Evolutionary conservation across 2,113 vertebrate genomes (phyloP).

Genomic region (Maccullochella peelii): DNA sequence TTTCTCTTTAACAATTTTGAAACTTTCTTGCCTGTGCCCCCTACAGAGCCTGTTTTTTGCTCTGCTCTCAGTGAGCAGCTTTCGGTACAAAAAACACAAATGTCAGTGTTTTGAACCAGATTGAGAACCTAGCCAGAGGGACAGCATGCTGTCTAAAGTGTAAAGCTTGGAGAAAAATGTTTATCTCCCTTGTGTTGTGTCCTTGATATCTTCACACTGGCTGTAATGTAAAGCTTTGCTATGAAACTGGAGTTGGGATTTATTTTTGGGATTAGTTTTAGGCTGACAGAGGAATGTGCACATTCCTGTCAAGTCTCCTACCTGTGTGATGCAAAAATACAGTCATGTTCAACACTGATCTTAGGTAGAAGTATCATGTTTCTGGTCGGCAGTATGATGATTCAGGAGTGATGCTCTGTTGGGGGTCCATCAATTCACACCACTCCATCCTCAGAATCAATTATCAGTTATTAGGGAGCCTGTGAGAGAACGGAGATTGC

Average conservation of each 20-base stretch:
- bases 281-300: neutral
- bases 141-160: neutral
- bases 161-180: neutral
- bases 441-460: too few relatives aligned
- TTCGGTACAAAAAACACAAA: conserved; percentile 18
- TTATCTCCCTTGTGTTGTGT: neutral
- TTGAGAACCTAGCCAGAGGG: neutral
- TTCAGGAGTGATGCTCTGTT: too few relatives aligned
- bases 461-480: neutral
- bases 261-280: neutral
- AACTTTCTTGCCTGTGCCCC: neutral
- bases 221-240: neutral
- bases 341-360: neutral
- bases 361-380: neutral
- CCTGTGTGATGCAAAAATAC: neutral
- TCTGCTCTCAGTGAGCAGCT: neutral
- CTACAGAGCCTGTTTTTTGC: too few relatives aligned
- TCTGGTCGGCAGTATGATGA: neutral
- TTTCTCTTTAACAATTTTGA: conserved; percentile 22
- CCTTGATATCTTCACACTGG: neutral
- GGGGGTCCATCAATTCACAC: neutral
- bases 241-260: neutral
- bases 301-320: neutral
- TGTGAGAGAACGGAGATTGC: neutral
- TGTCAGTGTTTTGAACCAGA: neutral